Base-by-base conservation (phyloP, 1,140 invertebrate genomes). In the Amphibalanus amphitrite region DNA sequence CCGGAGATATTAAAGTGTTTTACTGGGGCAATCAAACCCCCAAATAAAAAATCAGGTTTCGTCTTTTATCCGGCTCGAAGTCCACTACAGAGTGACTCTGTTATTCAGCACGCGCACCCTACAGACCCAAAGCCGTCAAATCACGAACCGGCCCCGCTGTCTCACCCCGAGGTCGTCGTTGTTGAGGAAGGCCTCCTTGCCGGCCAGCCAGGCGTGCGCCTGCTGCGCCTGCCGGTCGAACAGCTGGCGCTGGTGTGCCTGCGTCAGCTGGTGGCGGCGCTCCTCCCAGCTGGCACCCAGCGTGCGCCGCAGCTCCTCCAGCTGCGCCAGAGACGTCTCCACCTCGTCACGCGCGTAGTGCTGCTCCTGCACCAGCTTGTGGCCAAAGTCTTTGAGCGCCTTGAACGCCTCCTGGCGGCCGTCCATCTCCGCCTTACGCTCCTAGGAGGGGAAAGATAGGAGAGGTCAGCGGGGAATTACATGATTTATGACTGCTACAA, bases 181-280 rank as follows among this genome's bases (percentile, higher is more conserved):
- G 78, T 93, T 94, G 0, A 96, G 84, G 80, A 95, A 93, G 0
- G 93, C 92, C 81, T 96, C 93, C 80, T 96, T 95, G 29, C 87
- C 87, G 0, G 91, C 87, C 10, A 96, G 81, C 91, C 93, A 95
- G 76, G 86, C 87, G 74, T 96, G 91, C 0, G 90, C 88, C 79
- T 92, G 89, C 77, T 91, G 86, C 17, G 89, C 89, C 80, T 90
- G 89, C 73, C 93, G 90, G 78, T 92, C 89, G 77, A 95, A 91
- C 20, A 90, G 80, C 79, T 95, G 95, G 33, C 98, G 81, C 78
- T 98, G 90, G 84, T 95, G 92, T 65, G 93, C 95, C 81, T 95
- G 91, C 13, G 88, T 90, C 29, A 98, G 84, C 76, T 90, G 86
- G 64, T 89, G 84, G 71, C 89, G 87, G 67, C 89, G 83, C 77